These are phyloP conservation scores for Drosophila setosimentum DNA, from an alignment of 2,888 invertebrate genomes.

Conservation along the genomic window DNA sequence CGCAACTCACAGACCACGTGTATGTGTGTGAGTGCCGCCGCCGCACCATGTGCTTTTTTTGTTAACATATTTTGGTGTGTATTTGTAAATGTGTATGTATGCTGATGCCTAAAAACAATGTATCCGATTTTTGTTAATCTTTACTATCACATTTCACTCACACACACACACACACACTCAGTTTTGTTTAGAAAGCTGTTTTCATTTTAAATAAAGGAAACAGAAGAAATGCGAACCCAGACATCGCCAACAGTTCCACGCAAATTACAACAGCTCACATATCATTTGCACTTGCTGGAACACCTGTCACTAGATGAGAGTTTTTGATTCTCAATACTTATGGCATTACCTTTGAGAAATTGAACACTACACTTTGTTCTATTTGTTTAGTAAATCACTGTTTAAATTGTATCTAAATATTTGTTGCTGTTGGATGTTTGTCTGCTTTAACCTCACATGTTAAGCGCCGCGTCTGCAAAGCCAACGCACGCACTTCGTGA, in stretches of 20 bases:
- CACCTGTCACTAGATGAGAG: conserved; percentile 9
- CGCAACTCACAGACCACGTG: conserved; percentile 60
- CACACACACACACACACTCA: conserved; percentile 8
- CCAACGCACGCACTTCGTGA: conserved; percentile 46
- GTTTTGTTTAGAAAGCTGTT: conserved; percentile 69
- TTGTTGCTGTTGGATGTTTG: conserved; percentile 61
- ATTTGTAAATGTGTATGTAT: conserved; percentile 20
- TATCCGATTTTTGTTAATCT: conserved; percentile 35
- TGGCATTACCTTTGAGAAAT: conserved; percentile 57
- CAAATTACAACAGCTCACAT: conserved; percentile 34
- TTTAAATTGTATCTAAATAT: conserved; percentile 37
- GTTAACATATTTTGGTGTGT: conserved; percentile 27
- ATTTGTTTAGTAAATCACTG: conserved; percentile 22
- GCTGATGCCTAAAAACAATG: conserved; percentile 55
- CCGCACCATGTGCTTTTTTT: conserved; percentile 74
- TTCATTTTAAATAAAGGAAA: conserved; percentile 41
- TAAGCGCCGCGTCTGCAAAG: conserved; percentile 75
- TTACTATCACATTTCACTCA: conserved; percentile 66
- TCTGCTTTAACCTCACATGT: conserved; percentile 84
- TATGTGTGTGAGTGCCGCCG: conserved; percentile 63
- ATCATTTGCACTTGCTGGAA: conserved; percentile 35
- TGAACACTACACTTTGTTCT: conserved; percentile 17
- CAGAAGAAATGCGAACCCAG: conserved; percentile 30
- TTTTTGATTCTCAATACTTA: conserved; percentile 13
- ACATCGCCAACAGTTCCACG: conserved; percentile 23